A percentile compares a stretch with the other conserved stretches of the same genome.
phyloP scores from a whole-genome alignment of 2,888 invertebrate species.

The Stenurella melanura region DNA sequence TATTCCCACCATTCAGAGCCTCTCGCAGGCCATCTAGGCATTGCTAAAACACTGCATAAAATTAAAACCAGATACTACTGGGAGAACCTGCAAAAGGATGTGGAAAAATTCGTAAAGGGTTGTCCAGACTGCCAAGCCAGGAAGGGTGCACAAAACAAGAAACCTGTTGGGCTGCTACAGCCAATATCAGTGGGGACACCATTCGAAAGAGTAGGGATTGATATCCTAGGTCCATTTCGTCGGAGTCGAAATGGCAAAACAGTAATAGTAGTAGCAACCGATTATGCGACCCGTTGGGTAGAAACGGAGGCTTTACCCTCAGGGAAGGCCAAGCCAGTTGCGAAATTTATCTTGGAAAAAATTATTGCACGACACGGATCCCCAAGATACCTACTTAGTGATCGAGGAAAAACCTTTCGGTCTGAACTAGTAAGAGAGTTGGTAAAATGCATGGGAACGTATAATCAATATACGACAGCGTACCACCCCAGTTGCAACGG shows the following conservation, averaged over 20 bases:
- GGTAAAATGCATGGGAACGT: slow-evolving; percentile 52
- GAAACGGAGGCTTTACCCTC: slow-evolving; percentile 51
- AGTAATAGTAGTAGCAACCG: no score
- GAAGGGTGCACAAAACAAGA: slow-evolving; percentile 43
- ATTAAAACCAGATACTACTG: no score
- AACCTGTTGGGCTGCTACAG: slow-evolving; percentile 52
- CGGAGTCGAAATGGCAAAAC: no score
- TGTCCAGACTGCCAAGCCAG: slow-evolving; percentile 51
- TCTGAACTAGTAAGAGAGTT: slow-evolving; percentile 53
- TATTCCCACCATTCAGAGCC: no score
- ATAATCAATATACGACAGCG: slow-evolving; percentile 28
- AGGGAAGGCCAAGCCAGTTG: slow-evolving; percentile 53
- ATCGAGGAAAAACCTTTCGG: slow-evolving; percentile 40
- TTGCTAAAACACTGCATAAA: no score
- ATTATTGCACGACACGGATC: slow-evolving; percentile 49
- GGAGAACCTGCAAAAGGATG: no score
- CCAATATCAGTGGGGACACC: slow-evolving; percentile 42
- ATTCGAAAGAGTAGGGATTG: slow-evolving; percentile 50
- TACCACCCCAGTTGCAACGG: slow-evolving; percentile 30
- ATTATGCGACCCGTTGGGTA: slow-evolving; percentile 47
- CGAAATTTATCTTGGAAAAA: slow-evolving; percentile 51
- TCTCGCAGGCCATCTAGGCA: no score
- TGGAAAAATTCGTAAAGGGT: no score
- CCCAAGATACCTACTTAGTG: slow-evolving; percentile 43
- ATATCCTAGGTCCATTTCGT: slow-evolving; percentile 17